Percentiles rank a stretch among this genome's conserved stretches.
phyloP scores from a whole-genome alignment of 2,113 vertebrate genomes.

The Bufo bufo region DNA sequence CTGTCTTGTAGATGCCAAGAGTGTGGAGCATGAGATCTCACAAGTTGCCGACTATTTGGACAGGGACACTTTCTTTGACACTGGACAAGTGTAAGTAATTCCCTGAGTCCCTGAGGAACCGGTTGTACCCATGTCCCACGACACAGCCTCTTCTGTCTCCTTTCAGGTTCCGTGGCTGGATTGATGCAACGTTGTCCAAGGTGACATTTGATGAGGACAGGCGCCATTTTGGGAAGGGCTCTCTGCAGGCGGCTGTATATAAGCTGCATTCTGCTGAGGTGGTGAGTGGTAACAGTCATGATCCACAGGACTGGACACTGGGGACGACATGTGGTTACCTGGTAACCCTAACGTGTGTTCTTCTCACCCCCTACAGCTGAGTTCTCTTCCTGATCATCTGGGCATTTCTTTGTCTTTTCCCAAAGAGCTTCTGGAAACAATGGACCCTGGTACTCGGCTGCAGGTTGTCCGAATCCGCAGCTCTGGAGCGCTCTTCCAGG shows the following conservation, averaged over 20 bases:
- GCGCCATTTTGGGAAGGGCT: slow-evolving; percentile 35
- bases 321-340: no score
- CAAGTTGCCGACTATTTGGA: slow-evolving; percentile 15
- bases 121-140: neutral
- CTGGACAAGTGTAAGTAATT: slow-evolving; percentile 13
- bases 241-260: slow-evolving; percentile 17
- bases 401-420: slow-evolving; percentile 40
- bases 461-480: slow-evolving; percentile 13
- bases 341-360: neutral
- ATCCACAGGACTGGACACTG: neutral
- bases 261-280: slow-evolving; percentile 17
- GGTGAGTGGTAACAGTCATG: neutral
- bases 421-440: neutral
- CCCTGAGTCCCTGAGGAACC: no score
- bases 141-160: neutral
- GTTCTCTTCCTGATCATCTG: neutral
- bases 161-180: slow-evolving; percentile 32
- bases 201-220: slow-evolving; percentile 19
- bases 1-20: slow-evolving; percentile 2
- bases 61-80: neutral
- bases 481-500: slow-evolving; percentile 27
- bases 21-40: slow-evolving; percentile 26
- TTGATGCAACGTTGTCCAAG: neutral
- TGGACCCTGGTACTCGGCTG: neutral
- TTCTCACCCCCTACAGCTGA: neutral